Evolutionary conservation across 2,113 vertebrate species (phyloP), one percentile per base, ranked within the genome.

Genomic region (Elgaria multicarinata): DNA sequence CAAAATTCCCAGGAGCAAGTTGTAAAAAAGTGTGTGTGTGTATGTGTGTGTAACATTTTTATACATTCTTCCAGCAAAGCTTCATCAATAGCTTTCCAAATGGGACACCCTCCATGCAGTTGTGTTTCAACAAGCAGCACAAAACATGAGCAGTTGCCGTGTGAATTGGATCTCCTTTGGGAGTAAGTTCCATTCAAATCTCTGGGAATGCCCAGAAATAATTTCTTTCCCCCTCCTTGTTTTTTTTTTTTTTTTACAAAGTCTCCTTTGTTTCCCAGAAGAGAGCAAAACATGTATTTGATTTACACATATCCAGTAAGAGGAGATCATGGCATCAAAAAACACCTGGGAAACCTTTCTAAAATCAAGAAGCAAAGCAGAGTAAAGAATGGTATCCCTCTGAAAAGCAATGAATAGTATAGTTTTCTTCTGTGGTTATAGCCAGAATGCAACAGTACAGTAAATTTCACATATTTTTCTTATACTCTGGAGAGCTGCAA

Each of bases 391-490:
- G 39, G 62, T 28, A 46, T 64, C 44, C 31, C n/a, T 75, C 55
- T 50, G 55, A 85, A 90, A 50, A 42, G 53, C 53, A 75, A 66
- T 95, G 94, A 64, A n/a, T 81, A 85, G 74, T 83, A 88, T 85
- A 87, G 14, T 28, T 42, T 22, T n/a, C 46, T 28, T 31, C 53
- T 81, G 53, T 78, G 31, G 81, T 78, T 64, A 84, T 85, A 90
- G 88, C 26, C 82, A 69, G n/a, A 93, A 91, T 91, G 83, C 53
- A 64, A 72, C 86, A 87, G 86, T 78, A 85, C 90, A 58, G 90
- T 85, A 89, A 84, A 89, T 85, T 89, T 85, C 88, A 85, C 62
- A 89, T 90, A 93, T 92, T 91, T 76, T 88, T 71, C 77, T 42
- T 62, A 28, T 82, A 74, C 53, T 82, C 36, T 10, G 33, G 0